Evolutionary conservation across 2,113 vertebrate species (phyloP), one percentile per base, ranked within the genome.

Genomic region (Tenrec ecaudatus): DNA sequence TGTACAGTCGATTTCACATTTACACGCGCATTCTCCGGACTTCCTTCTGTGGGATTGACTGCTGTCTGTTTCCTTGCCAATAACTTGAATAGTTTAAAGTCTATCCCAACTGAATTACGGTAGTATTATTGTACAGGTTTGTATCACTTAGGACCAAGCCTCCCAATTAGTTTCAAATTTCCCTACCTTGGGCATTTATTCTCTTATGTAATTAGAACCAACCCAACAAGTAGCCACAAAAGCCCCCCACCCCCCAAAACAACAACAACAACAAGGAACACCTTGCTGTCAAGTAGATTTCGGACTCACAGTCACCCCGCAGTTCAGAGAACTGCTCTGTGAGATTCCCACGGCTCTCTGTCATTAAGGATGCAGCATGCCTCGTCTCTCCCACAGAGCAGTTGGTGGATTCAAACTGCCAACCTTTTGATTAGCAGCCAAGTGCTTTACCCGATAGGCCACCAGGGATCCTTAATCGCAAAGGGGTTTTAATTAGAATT

Each of bases 161-260:
- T 89, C 25, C 69, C n/a, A 58, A 14, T 80, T 83, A 25, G 79
- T 89, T 95, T 95, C 36, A 82, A 93, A 93, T 36, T 88, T 82
- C 5, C 31, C 58, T 90, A 33, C 25, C 58, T 90, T 38, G 29
- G 22, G 20, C 11, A 29, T 80, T 76, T 78, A 80, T 8, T 81
- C 15, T 93, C 57, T 69, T 82, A 19, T 25, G 58, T 82, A 91
- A 89, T 94, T 62, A 88, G 22, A 91, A 80, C 43, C 84, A 75
- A 33, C 31, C 38, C 77, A 31, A 68, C 7, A 58, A 82, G 33
- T 90, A 92, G 33, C n/a, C 76, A 64, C 27, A 64, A 71, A 91
- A 53, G 47, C 9, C 47, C 47, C 12, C 47, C 47, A 53, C 47
- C 47, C 6, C 10, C 27, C 29, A 68, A 33, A n/a, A 19, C 57